phyloP scores from a whole-genome alignment of 2,797 vertebrate genomes.

The Phalloptychus januarius region DNA sequence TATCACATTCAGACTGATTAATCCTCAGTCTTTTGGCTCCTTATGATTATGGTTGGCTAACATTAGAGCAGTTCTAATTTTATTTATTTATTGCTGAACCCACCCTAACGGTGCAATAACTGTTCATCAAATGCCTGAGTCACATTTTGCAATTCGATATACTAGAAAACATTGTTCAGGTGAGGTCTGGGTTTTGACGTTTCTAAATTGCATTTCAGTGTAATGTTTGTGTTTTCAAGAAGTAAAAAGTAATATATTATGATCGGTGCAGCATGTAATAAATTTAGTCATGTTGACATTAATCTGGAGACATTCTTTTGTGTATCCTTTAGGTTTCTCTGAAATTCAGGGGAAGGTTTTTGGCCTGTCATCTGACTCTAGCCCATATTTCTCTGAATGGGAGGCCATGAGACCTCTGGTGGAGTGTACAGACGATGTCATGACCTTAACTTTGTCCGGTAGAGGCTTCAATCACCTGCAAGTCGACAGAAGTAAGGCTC shows the following conservation, averaged over 20 bases:
- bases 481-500: constrained; percentile 72
- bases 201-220: constrained; percentile 12
- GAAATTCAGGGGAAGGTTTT: constrained; percentile 49
- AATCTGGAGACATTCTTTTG: not conserved
- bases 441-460: constrained; percentile 75
- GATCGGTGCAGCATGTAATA: not conserved
- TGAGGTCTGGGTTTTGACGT: not conserved
- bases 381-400: constrained; percentile 54
- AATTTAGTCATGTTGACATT: not conserved
- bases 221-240: not conserved
- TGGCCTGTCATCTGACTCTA: constrained; percentile 36
- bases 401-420: constrained; percentile 64
- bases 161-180: not conserved
- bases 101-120: not conserved
- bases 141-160: not conserved
- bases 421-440: constrained; percentile 64
- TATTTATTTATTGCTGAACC: not conserved
- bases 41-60: not conserved
- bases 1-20: not conserved
- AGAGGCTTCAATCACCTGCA: constrained; percentile 65
- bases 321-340: constrained; percentile 44
- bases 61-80: not conserved
- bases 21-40: not conserved
- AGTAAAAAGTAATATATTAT: not conserved
- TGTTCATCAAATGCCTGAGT: not conserved